Base-by-base conservation (phyloP, 2,113 vertebrate genomes). In the Gallinago media region DNA sequence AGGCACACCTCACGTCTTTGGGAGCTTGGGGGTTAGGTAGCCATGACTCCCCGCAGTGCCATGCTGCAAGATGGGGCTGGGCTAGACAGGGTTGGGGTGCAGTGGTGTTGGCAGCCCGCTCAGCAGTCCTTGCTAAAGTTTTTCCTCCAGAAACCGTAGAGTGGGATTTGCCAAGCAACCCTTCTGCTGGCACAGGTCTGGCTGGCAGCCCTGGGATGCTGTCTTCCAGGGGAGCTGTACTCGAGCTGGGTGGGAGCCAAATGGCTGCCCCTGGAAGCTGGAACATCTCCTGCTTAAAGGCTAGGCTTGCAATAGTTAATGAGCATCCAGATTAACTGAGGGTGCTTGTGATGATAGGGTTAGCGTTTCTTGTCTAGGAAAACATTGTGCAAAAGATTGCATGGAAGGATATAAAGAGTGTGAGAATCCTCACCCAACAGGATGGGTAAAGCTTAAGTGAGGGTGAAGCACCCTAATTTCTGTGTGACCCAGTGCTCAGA, bases 171-270 rank as follows among this genome's bases (percentile, higher is more conserved):
- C 82, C 85, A 92, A 92, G 75, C 34, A 67, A 34, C 63, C 32
- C 46, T 76, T 9, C 40, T 55, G 63, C 46, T 68, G 92, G 78
- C 88, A 29, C 47, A 55, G 88, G 78, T 29, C 74, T 90, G 96
- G 75, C 71, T 79, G 82, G 83, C 86, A 92, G 88, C 83, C 83
- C 71, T 42, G 71, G 67, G 91, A 65, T 56, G 75, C 58, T 49
- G 66, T 22, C 38, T 73, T 68, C 79, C 79, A 88, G 58, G 54
- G 72, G 75, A 91, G 71, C 49, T 52, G 54, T 49, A 4, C 67
- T 88, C 3, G 8, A 68, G 42, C 72, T 79, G 83, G 58, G 58
- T 3, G 27, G 56, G 32, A 79, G 63, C 93, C 93, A 86, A 68
- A 20, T 2, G 47, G 9, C 82, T 56, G 52, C 42, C 62, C 50